Evolutionary conservation across 2,113 vertebrate species (phyloP).

Genomic region (Pyxicephalus adspersus): DNA sequence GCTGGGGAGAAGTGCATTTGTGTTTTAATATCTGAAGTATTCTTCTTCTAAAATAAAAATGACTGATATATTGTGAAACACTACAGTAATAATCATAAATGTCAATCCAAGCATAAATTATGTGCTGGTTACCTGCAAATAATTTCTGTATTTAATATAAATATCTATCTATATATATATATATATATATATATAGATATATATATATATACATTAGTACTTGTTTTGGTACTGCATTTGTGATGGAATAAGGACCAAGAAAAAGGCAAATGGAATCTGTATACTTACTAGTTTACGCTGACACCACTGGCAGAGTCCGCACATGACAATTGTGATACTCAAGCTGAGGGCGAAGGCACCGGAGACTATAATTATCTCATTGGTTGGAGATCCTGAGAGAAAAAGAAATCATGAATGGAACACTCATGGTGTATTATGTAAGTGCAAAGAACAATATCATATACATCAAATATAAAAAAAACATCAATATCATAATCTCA

Average conservation of each 20-base stretch:
- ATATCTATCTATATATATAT: too few relatives aligned
- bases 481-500: too few relatives aligned
- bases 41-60: too few relatives aligned
- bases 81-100: too few relatives aligned
- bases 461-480: background rate
- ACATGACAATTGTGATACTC: conserved; percentile 93
- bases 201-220: background rate
- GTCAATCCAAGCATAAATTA: background rate
- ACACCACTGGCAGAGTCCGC: conserved; percentile 98
- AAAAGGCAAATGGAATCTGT: background rate
- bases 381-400: conserved; percentile 83
- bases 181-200: too few relatives aligned
- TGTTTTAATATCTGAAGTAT: too few relatives aligned
- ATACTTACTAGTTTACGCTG: conserved; percentile 96
- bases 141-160: background rate
- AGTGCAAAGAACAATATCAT: background rate
- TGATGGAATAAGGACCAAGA: background rate
- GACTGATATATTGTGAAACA: too few relatives aligned
- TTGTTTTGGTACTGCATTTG: background rate
- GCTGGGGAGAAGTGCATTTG: too few relatives aligned
- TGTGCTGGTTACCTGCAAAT: background rate
- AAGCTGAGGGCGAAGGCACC: conserved; percentile 95
- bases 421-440: background rate
- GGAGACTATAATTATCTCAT: conserved; percentile 94
- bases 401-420: conserved; percentile 41